Conservation (phyloP, 2,888 invertebrate genomes). For the Chydorus sphaericus region DNA sequence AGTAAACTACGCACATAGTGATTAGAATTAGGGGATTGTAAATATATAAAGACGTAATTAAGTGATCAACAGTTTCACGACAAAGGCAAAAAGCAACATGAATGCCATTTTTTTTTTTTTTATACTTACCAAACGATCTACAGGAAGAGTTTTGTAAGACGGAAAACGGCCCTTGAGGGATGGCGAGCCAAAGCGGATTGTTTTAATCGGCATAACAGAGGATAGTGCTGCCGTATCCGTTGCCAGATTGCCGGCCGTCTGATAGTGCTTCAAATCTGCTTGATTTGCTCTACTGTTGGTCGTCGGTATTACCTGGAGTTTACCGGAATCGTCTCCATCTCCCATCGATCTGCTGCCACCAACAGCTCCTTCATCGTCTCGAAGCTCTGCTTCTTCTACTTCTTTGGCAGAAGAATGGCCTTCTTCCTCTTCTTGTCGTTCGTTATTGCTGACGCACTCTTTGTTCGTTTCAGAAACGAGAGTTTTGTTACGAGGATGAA, state of each 20-base stretch:
- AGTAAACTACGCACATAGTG: background rate
- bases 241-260: background rate
- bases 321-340: background rate
- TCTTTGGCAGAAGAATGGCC: background rate
- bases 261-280: background rate
- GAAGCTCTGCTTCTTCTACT: background rate
- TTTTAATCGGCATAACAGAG: background rate
- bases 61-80: too few species aligned
- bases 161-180: conserved; percentile 5
- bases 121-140: background rate
- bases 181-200: conserved; percentile 1
- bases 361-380: background rate
- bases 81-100: too few species aligned
- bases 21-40: background rate
- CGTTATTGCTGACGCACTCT: background rate
- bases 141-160: background rate
- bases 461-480: conserved; percentile 5
- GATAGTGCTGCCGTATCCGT: background rate
- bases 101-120: too few species aligned
- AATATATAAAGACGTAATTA: background rate
- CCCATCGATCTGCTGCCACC: too few species aligned
- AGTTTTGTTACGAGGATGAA: conserved; percentile 12
- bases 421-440: too few species aligned
- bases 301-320: background rate
- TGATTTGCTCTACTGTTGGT: background rate